Evolutionary conservation across 2,888 invertebrate genomes (phyloP).

Genomic region (Mechanitis mazaeus): DNA sequence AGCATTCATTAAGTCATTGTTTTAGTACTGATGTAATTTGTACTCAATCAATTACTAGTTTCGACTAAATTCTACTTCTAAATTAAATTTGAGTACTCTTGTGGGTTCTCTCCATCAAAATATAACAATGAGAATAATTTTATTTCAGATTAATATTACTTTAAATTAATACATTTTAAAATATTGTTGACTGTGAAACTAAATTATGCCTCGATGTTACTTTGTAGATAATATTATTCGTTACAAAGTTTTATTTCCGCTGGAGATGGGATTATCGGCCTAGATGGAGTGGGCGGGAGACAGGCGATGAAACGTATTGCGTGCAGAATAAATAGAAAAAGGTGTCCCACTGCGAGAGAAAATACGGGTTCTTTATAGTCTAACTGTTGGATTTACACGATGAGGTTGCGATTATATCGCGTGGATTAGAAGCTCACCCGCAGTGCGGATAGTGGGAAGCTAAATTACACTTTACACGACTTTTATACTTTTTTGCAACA

Average conservation of each 20-base stretch:
- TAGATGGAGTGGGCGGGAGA: constrained; percentile 36
- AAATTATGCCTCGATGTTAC: constrained; percentile 12
- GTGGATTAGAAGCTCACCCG: constrained; percentile 54
- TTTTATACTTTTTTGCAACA: constrained; percentile 1
- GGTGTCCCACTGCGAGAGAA: constrained; percentile 24
- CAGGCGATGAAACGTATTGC: constrained; percentile 20
- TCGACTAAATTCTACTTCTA: background rate
- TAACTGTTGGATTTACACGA: constrained; percentile 6
- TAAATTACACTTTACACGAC: background rate
- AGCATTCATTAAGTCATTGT: background rate
- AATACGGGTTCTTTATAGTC: constrained; percentile 2
- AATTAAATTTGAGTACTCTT: background rate
- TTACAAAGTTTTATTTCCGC: constrained; percentile 29
- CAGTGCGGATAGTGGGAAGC: constrained; percentile 8
- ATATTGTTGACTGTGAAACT: constrained; percentile 9
- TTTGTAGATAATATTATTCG: constrained; percentile 19
- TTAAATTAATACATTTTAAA: too few relatives aligned
- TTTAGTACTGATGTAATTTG: background rate
- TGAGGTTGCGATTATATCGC: constrained; percentile 43
- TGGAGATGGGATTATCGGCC: constrained; percentile 41
- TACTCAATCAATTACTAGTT: background rate
- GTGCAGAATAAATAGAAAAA: constrained; percentile 35
- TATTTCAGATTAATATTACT: too few relatives aligned
- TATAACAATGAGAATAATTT: too few relatives aligned
- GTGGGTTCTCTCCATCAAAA: background rate